Base-by-base conservation (phyloP, 2,113 vertebrate species). In the Eurypyga helias region DNA sequence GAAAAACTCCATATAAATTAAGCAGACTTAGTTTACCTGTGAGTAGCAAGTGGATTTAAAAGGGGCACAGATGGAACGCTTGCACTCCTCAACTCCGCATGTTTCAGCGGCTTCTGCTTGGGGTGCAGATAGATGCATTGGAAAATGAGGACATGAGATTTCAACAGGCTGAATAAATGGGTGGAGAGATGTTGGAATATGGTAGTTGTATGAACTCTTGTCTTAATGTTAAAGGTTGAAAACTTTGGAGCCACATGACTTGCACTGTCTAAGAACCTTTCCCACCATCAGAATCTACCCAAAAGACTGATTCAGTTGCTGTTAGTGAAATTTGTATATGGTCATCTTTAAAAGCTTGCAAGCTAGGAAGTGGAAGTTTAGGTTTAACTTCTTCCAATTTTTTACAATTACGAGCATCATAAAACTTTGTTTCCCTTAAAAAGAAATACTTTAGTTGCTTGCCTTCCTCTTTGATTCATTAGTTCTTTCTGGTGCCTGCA, bases 131-230 rank as follows among this genome's bases (percentile, higher is more conserved):
- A 41, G 20, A 13, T 8, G 13, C 13, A 3, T 6, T 3, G 10
- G 46, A 38, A 31, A 28, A 43, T 0, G 1, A 57, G 26, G 29
- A 16, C 1, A 0, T 62, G 82, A 34, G 10, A 36, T 51, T 54
- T 66, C 19, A 93, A 54, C 17, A 66, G 51, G n/a, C 33, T 66
- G 17, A 67, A 25, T 51, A n/a, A 75, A 62, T 0, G 0, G 10
- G 11, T 49, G 61, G 36, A 57, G 67, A 58, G 55, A n/a, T 34
- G 11, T 46, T 76, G 48, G 48, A 41, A 24, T 71, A 24, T 21
- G 0, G 0, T 70, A 7, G 25, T 38, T 54, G 4, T 38, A 9
- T 25, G 21, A 71, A 51, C 11, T 67, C 0, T 0, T 0, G 0
- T 84, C 84, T 75, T 89, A 45, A 34, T n/a, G 23, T 31, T 31